Base-by-base conservation (phyloP, 2,797 vertebrate species). In the Ataeniobius toweri region DNA sequence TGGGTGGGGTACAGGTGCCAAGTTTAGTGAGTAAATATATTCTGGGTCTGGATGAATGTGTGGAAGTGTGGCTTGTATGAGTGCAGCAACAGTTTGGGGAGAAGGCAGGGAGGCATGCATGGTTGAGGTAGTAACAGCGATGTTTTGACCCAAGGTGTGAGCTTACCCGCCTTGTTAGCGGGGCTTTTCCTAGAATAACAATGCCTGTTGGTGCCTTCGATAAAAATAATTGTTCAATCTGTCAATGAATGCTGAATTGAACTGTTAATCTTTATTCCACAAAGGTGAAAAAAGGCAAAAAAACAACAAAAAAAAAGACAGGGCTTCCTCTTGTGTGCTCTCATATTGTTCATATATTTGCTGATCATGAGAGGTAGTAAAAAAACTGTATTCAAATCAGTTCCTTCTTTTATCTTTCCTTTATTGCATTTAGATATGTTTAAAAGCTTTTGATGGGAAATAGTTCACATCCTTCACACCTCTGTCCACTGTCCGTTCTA, bases 21-120 rank as follows among this genome's bases (percentile, higher is more conserved):
- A 89, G 86, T 92, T 90, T 89, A 83, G 89, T 88, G 83, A 89
- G 89, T 85, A 93, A 94, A 92, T 91, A 92, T 83, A 87, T 85
- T 86, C 77, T 80, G 80, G 85, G 82, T 90, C 92, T 93, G 90
- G 85, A 86, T 67, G 71, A 74, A 92, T 87, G 93, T 93, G 93
- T 91, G 87, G 88, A 87, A 84, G 76, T 77, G 76, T 74, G 36
- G 73, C 85, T 82, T 83, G 77, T 73, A 75, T 28, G 65, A 88
- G 83, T 73, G 74, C 1, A 8, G 65, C 74, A 74, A 74, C 84
- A 22, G 71, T 80, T 81, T 75, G 41, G 55, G 77, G 80, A 9
- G 1, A 82, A 82, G 18, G 71, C 8, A 81, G 18, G 71, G 6
- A 81, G 26, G 56, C 59, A 73, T 9, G 59, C 78, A 63, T 3